Base-by-base conservation (phyloP, 2,113 vertebrate genomes). In the Pachycephala philippinensis region DNA sequence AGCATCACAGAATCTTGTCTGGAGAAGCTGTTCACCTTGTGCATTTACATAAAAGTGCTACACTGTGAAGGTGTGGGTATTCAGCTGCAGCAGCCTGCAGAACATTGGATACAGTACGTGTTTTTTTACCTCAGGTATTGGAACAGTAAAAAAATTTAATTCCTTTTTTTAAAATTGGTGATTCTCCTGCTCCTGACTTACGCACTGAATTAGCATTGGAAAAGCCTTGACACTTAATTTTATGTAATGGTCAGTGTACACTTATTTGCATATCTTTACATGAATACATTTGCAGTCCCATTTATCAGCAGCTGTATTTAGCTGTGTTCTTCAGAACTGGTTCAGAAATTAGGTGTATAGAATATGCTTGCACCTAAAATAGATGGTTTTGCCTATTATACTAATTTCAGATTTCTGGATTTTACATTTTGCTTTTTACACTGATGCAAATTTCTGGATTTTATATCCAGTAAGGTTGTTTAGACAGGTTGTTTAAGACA, bases 21-120 rank as follows among this genome's bases (percentile, higher is more conserved):
- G 86, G 57, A 96, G 66, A 95, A 97, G 63, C 78, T 6, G 7
- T 95, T 97, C 59, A 68, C 90, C 53, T 91, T 93, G 74, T 95
- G 63, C 95, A 50, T 96, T 96, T 96, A 94, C 44, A 9, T 83
- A 76, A 93, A 96, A 96, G 92, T 95, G 89, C 85, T 92, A 15
- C 44, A 8, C 17, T 76, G 78, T 96, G 90, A 95, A 91, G 90
- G 75, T 56, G 65, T 92, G 88, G 61, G 66, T 83, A 83, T 97
- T 74, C 74, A 86, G 53, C 79, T 84, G 40, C 30, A 89, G 90
- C 70, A 96, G 64, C 64, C 81, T 89, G 47, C 77, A 60, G 18
- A 95, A 24, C 8, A 6, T 30, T 81, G 97, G 87, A 87, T 88
- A 71, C 54, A 84, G 85, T 66, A 82, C 1, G 1, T 70, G 23